A percentile compares a stretch with the other conserved stretches of the same genome.
These are phyloP conservation scores for Cossypha niveicapilla DNA, from an alignment of 2,797 vertebrate species.

Conservation along the genomic window DNA sequence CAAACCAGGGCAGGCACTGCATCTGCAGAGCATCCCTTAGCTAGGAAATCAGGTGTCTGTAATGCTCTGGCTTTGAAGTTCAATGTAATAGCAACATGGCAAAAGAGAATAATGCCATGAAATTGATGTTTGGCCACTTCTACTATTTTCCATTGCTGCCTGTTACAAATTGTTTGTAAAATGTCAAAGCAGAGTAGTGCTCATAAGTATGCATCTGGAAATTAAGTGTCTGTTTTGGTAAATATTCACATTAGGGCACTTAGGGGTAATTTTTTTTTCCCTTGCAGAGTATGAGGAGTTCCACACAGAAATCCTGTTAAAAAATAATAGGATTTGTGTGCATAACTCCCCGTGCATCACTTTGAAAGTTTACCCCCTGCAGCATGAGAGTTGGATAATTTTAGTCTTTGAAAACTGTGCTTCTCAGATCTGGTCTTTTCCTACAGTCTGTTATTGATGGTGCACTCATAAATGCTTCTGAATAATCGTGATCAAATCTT, in stretches of 20 bases:
- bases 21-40: neutral
- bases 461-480: neutral
- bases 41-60: neutral
- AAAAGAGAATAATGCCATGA: neutral
- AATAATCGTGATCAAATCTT: neutral
- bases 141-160: neutral
- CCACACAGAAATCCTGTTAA: slow-evolving; percentile 38
- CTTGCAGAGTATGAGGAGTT: neutral
- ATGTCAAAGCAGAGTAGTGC: neutral
- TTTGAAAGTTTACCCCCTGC: slow-evolving; percentile 50
- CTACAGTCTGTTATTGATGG: neutral
- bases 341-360: neutral
- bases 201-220: slow-evolving; percentile 4
- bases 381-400: slow-evolving; percentile 30
- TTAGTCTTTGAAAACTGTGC: slow-evolving; percentile 10
- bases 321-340: slow-evolving; percentile 55
- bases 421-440: slow-evolving; percentile 35
- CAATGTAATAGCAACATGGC: neutral
- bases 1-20: neutral
- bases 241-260: slow-evolving; percentile 24
- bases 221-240: slow-evolving; percentile 39
- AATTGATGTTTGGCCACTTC: neutral
- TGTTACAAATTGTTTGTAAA: neutral
- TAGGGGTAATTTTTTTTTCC: neutral
- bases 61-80: neutral